Evolutionary conservation across 53 echinoderm and acorn worm species (phyloP).

Genomic region (Stichopus horrens): DNA sequence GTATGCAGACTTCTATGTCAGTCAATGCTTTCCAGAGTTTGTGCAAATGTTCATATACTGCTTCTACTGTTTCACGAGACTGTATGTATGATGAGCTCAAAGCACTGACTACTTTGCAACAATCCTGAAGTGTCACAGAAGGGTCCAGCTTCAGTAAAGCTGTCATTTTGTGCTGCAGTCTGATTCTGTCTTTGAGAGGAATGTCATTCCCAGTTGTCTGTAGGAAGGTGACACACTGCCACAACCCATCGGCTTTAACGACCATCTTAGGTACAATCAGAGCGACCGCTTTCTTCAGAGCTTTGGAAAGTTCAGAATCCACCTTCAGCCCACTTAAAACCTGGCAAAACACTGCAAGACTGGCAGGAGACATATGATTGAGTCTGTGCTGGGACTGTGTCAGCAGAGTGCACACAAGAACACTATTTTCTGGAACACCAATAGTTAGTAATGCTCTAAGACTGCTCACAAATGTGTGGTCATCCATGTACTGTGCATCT

Average conservation of each 20-base stretch:
- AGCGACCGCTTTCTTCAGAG: conserved; percentile 49
- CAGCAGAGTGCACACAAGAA: conserved; percentile 52
- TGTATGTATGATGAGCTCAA: conserved; percentile 9
- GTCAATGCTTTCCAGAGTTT: neutral
- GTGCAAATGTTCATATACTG: neutral
- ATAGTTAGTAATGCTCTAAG: conserved; percentile 49
- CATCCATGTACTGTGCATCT: conserved; percentile 56
- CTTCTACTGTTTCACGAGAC: neutral
- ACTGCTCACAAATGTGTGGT: conserved; percentile 33
- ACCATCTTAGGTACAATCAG: conserved; percentile 47
- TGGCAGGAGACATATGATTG: conserved; percentile 46
- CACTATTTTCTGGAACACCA: conserved; percentile 53
- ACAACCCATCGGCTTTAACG: neutral
- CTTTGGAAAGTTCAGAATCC: conserved; percentile 35
- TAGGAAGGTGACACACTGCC: conserved; percentile 30
- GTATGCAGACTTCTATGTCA: conserved; percentile 2
- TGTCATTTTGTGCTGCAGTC: conserved; percentile 7
- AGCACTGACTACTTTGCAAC: neutral
- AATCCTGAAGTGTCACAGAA: conserved; percentile 9
- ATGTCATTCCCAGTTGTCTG: conserved; percentile 22
- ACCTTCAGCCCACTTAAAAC: conserved; percentile 25
- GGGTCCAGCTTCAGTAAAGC: conserved; percentile 26
- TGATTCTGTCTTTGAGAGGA: neutral
- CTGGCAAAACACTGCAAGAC: conserved; percentile 43
- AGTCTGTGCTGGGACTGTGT: conserved; percentile 51